A percentile compares a stretch with the other conserved stretches of the same genome.
Evolutionary conservation across 2,888 invertebrate genomes (phyloP).

Genomic region (Dolichopus griseipennis): DNA sequence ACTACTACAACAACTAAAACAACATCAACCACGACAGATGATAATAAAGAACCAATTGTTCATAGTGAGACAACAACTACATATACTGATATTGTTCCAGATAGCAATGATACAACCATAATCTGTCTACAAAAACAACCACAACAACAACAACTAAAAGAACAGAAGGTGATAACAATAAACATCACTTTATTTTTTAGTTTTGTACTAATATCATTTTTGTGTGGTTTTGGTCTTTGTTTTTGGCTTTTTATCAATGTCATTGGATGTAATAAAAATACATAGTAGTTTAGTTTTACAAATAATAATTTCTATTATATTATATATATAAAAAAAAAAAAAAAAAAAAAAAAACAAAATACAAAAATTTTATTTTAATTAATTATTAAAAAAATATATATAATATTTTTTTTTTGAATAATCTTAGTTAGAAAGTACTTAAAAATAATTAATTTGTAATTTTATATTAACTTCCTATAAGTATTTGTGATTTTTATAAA

Average conservation of each 20-base stretch:
- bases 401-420: constrained; percentile 10
- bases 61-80: constrained; percentile 24
- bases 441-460: no score
- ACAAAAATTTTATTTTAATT: neutral
- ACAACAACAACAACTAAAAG: constrained; percentile 23
- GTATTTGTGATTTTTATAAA: no score
- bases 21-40: neutral
- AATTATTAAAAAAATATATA: neutral
- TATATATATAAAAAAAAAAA: no score
- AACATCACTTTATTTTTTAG: constrained; percentile 39
- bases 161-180: constrained; percentile 43
- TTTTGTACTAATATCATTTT: constrained; percentile 39
- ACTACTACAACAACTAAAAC: constrained; percentile 33
- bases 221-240: constrained; percentile 43
- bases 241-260: constrained; percentile 38
- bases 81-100: constrained; percentile 21
- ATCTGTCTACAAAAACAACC: constrained; percentile 23
- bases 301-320: no score
- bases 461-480: no score
- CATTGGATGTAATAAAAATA: constrained; percentile 24
- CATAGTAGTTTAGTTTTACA: neutral
- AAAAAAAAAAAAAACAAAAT: no score
- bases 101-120: neutral
- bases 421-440: neutral
- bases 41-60: neutral